Evolutionary conservation across 1,140 invertebrate genomes (phyloP), one percentile per base, ranked within the genome.

Genomic region (Hestina assimilis): DNA sequence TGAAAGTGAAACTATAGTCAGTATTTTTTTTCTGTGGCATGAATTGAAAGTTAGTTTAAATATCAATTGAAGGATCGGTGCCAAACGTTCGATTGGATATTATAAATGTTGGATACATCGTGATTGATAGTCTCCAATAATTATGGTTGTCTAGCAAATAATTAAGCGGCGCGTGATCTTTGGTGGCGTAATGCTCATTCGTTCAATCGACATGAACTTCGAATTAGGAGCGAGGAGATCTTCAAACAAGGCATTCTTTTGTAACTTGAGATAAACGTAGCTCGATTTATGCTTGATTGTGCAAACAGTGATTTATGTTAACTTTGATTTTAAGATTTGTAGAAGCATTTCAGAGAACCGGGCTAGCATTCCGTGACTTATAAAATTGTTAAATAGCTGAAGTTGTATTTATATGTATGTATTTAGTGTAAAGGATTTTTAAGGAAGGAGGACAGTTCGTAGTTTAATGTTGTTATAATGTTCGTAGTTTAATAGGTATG

Each of bases 211-310:
- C 66, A 63, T 64, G 61, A 61, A 63, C 23, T 51, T 28, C 58
- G 58, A 68, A 68, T 68, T 68, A 64, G 50, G 65, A 54, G 58
- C 65, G 60, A 67, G 60, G 64, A 67, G 64, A 67, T 58, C 46
- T 50, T 51, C 47, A 31, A 51, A 38, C 46, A 51, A 48, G 26
- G 33, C 47, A 47, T 51, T 58, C 55, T 58, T 58, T 58, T 58
- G 55, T 58, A 50, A 50, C 15, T 58, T 51, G 40, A 43, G 51
- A 54, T 45, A 54, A 54, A 53, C 38, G 17, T 43, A 20, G 26
- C 40, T 53, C 40, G 19, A 31, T 57, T 29, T 50, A 57, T 31
- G 26, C 11, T 38, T 43, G 11, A 35, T 43, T 45, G 40, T 42
- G 50, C 24, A 53, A 53, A 53, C 19, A 38, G 40, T 42, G 21